Evolutionary conservation across 2,797 vertebrate genomes (phyloP).

Genomic region (Microhierax caerulescens): DNA sequence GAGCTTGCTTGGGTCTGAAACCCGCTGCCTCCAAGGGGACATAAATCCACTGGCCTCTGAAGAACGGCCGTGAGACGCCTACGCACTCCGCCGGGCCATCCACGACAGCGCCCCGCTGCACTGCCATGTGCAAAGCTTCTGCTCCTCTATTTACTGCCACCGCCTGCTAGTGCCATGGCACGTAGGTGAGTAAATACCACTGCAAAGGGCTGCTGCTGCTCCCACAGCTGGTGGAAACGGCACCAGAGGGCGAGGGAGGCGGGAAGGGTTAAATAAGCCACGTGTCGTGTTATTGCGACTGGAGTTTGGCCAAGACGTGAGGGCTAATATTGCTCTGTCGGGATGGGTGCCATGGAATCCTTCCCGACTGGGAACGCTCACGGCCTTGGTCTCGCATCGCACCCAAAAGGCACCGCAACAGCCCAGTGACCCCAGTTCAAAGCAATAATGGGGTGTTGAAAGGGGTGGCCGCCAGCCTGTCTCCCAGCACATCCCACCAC

Average conservation of each 20-base stretch:
- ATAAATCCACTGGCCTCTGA: background rate
- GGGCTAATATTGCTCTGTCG: background rate
- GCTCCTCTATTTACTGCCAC: background rate
- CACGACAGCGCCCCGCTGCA: accelerated
- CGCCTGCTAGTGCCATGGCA: accelerated
- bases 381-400: background rate
- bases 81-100: accelerated
- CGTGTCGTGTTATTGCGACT: background rate
- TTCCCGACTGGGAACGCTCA: accelerated
- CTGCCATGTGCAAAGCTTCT: background rate
- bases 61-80: accelerated
- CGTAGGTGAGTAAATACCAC: background rate
- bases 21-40: accelerated
- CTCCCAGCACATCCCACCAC: background rate
- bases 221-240: accelerated
- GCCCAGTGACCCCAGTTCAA: background rate
- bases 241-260: background rate
- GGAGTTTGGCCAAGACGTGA: background rate
- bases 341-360: background rate
- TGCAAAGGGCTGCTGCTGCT: background rate
- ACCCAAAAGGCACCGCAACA: background rate
- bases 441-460: background rate
- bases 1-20: background rate
- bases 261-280: background rate
- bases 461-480: background rate